Conservation (phyloP, 1,140 invertebrate genomes). For the Pseudachorutes palmiensis region DNA sequence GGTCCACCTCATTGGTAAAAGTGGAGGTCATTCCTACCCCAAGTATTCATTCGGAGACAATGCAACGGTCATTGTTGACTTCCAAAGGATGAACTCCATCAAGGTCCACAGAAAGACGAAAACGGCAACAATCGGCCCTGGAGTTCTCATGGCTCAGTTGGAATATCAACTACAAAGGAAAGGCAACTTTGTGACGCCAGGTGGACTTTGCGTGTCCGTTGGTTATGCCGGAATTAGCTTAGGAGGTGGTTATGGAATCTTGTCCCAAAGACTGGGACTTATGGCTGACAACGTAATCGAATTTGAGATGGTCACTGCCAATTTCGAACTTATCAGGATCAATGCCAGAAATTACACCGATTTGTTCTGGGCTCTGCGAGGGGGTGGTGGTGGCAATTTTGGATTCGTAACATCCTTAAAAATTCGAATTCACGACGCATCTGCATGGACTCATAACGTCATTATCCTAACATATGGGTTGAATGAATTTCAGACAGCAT, state of each 20-base stretch:
- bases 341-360: background rate
- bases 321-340: background rate
- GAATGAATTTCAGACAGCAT: background rate
- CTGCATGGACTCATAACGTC: background rate
- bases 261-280: slow-evolving; percentile 9
- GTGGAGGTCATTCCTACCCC: slow-evolving; percentile 11
- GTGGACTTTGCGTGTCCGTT: background rate
- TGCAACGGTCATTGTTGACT: background rate
- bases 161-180: background rate
- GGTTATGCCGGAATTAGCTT: slow-evolving; percentile 1
- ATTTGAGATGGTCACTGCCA: slow-evolving; percentile 2
- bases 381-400: slow-evolving; percentile 7
- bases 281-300: slow-evolving; percentile 5
- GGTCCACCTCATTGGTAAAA: background rate
- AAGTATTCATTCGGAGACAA: slow-evolving; percentile 3
- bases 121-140: background rate
- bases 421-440: background rate
- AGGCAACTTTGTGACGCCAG: background rate
- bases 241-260: slow-evolving; percentile 9
- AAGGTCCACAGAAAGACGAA: background rate
- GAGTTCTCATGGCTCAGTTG: slow-evolving; percentile 5
- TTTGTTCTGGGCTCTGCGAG: slow-evolving; percentile 14
- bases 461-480: background rate
- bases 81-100: background rate
- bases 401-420: slow-evolving; percentile 12